Evolutionary conservation across 2,797 vertebrate species (phyloP), one percentile per base, ranked within the genome.

Genomic region (Capromys pilorides): DNA sequence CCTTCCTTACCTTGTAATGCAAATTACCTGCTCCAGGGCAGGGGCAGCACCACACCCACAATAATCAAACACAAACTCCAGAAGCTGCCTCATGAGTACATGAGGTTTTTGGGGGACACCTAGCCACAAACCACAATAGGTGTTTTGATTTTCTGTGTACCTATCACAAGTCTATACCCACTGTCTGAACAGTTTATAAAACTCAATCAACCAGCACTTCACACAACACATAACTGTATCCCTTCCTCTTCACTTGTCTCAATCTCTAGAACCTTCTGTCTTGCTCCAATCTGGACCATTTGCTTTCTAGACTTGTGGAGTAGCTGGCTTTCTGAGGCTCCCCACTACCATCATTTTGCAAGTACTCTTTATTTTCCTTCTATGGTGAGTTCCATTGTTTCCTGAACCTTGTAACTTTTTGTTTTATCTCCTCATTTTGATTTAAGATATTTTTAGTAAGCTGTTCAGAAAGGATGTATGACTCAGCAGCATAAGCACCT

Each of bases 301-400:
- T 57, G 11, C 26, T 87, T 45, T 45, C 33, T 54, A 69, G 5
- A 24, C 19, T 59, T 57, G 7, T 1, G 41, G 6, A 16, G 78
- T 31, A 61, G 0, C 14, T 86, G 4, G 75, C 33, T 36, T 79
- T 28, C 39, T 66, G 77, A 66, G 57, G 59, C 9, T 73, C 92
- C 85, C 22, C 14, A 41, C 78, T 45, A 39, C 19, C 28, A 84
- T 83, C 24, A 54, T 90, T 83, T 82, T 54, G 28, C 39, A 94
- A 79, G 66, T 45, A 36, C 12, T n/a, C 2, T 49, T 64, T 90
- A 73, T 33, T 94, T 90, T 93, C 86, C 57, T 89, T 93, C 41
- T 87, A 39, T 73, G 71, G 71, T 80, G 69, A 79, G 19, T 90
- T 51, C 41, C 24, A 18, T 36, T 82, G 12, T 88, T 77, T 77